Evolutionary conservation across 2,888 invertebrate genomes (phyloP).

Genomic region (Andrena fulva): DNA sequence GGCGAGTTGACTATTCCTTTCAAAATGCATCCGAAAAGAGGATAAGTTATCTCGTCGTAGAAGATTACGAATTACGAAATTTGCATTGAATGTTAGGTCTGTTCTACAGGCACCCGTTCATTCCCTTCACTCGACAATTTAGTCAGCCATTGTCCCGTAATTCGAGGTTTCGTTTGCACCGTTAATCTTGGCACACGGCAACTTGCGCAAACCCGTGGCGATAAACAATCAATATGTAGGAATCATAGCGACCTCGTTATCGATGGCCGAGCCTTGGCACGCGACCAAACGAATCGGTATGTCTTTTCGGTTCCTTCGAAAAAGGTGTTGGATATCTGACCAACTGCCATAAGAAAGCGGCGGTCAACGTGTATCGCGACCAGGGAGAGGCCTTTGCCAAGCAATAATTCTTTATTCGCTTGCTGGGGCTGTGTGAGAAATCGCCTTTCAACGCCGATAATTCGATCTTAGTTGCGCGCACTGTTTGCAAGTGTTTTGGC

Average conservation of each 20-base stretch:
- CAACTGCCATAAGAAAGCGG: constrained; percentile 29
- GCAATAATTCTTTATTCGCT: constrained; percentile 11
- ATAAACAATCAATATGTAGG: constrained; percentile 71
- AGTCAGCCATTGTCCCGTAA: constrained; percentile 14
- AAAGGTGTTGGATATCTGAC: constrained; percentile 47
- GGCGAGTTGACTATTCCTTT: too few relatives aligned
- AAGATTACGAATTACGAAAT: too few relatives aligned
- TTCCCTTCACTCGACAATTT: background rate
- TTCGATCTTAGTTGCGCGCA: constrained; percentile 6
- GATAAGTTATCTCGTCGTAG: too few relatives aligned
- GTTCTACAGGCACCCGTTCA: background rate
- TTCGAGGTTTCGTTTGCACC: constrained; percentile 40
- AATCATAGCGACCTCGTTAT: constrained; percentile 69
- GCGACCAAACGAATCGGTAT: constrained; percentile 49
- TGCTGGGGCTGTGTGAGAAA: background rate
- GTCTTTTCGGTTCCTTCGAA: constrained; percentile 32
- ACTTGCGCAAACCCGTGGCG: constrained; percentile 50
- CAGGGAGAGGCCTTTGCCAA: constrained; percentile 45
- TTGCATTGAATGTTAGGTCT: too few relatives aligned
- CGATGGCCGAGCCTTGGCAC: constrained; percentile 64
- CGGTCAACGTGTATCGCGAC: background rate
- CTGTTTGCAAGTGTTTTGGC: background rate
- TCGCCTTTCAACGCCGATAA: constrained; percentile 27
- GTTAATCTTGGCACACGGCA: constrained; percentile 60
- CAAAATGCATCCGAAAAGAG: too few relatives aligned